Percentiles rank a stretch among this genome's conserved stretches.
Conservation (phyloP, 2,888 invertebrate genomes). For the Agriopis leucophaearia region DNA sequence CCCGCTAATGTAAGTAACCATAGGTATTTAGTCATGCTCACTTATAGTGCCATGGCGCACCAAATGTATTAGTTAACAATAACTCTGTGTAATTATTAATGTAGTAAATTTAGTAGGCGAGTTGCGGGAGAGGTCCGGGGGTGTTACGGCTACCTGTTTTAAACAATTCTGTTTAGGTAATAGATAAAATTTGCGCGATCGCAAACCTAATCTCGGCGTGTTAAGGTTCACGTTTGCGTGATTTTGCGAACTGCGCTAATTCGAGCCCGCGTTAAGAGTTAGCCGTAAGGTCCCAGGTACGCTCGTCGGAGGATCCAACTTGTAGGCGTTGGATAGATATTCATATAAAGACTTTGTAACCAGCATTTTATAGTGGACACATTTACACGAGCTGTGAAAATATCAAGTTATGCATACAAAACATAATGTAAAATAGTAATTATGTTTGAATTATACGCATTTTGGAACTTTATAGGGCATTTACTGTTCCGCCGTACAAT, state of each 20-base stretch:
- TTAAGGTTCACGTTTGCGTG: too few species aligned
- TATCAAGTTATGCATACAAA: neutral
- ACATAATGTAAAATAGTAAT: neutral
- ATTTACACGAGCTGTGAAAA: neutral
- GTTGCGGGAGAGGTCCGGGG: conserved; percentile 1
- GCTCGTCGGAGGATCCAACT: too few species aligned
- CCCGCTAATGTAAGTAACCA: conserved; percentile 24
- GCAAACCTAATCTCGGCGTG: too few species aligned
- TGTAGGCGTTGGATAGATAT: conserved; percentile 5
- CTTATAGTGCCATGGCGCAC: conserved; percentile 45
- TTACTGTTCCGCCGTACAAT: conserved; percentile 6
- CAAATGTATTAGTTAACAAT: conserved; percentile 37
- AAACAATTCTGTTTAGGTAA: too few species aligned
- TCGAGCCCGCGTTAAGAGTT: too few species aligned
- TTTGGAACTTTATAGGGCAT: conserved; percentile 6
- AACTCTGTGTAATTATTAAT: conserved; percentile 23
- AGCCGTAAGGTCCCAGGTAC: too few species aligned
- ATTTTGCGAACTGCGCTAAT: too few species aligned
- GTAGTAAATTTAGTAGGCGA: conserved; percentile 11
- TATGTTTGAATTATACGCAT: neutral
- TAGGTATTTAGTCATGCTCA: conserved; percentile 43
- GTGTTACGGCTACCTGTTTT: too few species aligned
- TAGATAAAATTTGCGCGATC: too few species aligned
- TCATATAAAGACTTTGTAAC: conserved; percentile 3
- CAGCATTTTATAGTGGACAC: conserved; percentile 15